These are phyloP conservation scores for Ondatra zibethicus DNA, from an alignment of 2,113 vertebrate genomes.

Conservation along the genomic window DNA sequence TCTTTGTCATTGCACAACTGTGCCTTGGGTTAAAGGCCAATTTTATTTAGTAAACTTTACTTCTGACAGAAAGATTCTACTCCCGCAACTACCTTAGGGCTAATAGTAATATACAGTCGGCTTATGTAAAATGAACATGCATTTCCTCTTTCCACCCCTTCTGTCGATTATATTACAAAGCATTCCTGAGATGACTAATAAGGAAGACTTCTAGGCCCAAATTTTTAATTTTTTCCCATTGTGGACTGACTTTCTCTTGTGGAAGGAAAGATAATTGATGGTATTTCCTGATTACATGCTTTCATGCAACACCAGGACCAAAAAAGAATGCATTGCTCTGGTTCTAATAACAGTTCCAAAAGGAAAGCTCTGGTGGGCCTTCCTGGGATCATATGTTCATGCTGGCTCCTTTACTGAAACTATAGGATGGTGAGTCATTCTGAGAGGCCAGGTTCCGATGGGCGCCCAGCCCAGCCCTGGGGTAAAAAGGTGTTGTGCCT, in stretches of 20 bases:
- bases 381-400: neutral
- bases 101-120: neutral
- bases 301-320: neutral
- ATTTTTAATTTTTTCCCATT: neutral
- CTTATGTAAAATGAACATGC: neutral
- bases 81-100: neutral
- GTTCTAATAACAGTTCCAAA: conserved; percentile 44
- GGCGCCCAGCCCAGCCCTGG: neutral
- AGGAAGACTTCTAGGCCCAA: neutral
- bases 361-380: conserved; percentile 20
- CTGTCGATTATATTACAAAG: neutral
- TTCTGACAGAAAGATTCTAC: neutral
- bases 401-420: neutral
- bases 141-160: neutral
- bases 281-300: conserved; percentile 40
- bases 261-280: conserved; percentile 40
- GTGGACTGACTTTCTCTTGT: neutral
- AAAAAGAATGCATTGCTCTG: conserved; percentile 2
- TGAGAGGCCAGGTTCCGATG: neutral
- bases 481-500: neutral
- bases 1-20: neutral
- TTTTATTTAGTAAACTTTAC: conserved; percentile 26
- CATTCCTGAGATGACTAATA: conserved; percentile 20
- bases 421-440: neutral
- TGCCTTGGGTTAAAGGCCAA: neutral